These are phyloP conservation scores for Leptocoma aspasia DNA, from an alignment of 2,113 vertebrate species.

Conservation along the genomic window DNA sequence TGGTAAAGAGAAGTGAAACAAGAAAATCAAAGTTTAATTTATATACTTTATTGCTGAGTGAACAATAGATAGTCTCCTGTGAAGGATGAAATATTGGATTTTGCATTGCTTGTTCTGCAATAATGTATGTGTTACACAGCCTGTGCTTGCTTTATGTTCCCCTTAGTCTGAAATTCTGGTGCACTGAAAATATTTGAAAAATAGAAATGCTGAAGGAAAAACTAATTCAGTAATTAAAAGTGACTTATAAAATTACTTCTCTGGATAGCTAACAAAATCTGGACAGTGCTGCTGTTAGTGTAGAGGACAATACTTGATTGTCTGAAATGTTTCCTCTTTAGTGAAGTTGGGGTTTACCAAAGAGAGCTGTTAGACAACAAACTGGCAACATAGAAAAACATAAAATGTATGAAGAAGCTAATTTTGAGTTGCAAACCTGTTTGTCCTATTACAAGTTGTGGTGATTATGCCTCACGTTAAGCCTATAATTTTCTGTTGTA, in stretches of 20 bases:
- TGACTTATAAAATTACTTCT: neutral
- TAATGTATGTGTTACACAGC: neutral
- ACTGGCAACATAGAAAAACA: neutral
- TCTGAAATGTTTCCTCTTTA: neutral
- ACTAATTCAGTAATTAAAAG: neutral
- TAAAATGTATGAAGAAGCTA: neutral
- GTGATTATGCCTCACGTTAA: neutral
- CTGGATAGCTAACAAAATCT: neutral
- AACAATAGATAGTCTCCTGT: neutral
- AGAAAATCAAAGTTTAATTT: conserved; percentile 58
- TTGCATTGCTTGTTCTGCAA: neutral
- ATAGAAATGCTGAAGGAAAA: neutral
- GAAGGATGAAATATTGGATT: conserved; percentile 40
- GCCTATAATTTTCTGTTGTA: neutral
- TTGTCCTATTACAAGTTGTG: neutral
- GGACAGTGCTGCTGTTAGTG: neutral
- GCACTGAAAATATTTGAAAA: neutral
- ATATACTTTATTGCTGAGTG: neutral
- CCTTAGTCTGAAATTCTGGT: neutral
- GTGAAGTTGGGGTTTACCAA: neutral
- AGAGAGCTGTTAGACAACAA: neutral
- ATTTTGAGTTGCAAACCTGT: neutral
- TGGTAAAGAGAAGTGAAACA: conserved; percentile 11
- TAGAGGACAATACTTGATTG: neutral
- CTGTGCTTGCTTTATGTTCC: neutral